Percentiles rank a stretch among this genome's conserved stretches.
Evolutionary conservation across 2,888 invertebrate genomes (phyloP).

Genomic region (Polymixis flavicincta): DNA sequence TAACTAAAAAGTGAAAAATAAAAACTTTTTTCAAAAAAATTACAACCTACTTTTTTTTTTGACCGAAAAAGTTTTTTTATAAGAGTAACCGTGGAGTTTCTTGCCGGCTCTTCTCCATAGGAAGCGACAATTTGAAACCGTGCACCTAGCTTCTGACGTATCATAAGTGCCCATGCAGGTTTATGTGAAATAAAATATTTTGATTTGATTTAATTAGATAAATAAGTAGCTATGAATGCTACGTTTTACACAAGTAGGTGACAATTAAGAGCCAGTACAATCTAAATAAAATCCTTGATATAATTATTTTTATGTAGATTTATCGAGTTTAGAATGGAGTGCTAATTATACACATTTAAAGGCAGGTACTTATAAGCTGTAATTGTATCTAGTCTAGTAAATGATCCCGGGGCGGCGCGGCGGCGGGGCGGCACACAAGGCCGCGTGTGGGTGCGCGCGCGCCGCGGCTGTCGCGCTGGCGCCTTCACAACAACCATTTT

Average conservation of each 20-base stretch:
- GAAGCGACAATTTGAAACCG: too few relatives aligned
- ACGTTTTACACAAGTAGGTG: conserved; percentile 20
- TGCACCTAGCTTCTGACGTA: too few relatives aligned
- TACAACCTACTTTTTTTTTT: too few relatives aligned
- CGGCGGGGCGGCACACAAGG: conserved; percentile 75
- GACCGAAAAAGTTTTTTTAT: too few relatives aligned
- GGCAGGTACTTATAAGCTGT: conserved; percentile 71
- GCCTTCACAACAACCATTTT: conserved; percentile 71
- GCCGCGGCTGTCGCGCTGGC: conserved; percentile 69
- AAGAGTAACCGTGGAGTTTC: too few relatives aligned
- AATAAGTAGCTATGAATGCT: conserved; percentile 8
- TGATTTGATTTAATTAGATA: too few relatives aligned
- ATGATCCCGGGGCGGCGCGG: conserved; percentile 80
- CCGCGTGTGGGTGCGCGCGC: conserved; percentile 78
- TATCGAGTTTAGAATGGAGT: conserved; percentile 68
- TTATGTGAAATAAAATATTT: too few relatives aligned
- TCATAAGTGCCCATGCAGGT: too few relatives aligned
- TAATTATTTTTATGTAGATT: conserved; percentile 67
- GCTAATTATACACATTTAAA: conserved; percentile 75
- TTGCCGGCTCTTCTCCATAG: too few relatives aligned
- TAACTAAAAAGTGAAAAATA: too few relatives aligned
- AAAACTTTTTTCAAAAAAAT: too few relatives aligned
- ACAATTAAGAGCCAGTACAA: conserved; percentile 44
- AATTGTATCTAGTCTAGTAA: conserved; percentile 86
- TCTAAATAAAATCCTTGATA: conserved; percentile 65